phyloP scores from a whole-genome alignment of 2,888 invertebrate genomes.

The Pimpla rufipes region DNA sequence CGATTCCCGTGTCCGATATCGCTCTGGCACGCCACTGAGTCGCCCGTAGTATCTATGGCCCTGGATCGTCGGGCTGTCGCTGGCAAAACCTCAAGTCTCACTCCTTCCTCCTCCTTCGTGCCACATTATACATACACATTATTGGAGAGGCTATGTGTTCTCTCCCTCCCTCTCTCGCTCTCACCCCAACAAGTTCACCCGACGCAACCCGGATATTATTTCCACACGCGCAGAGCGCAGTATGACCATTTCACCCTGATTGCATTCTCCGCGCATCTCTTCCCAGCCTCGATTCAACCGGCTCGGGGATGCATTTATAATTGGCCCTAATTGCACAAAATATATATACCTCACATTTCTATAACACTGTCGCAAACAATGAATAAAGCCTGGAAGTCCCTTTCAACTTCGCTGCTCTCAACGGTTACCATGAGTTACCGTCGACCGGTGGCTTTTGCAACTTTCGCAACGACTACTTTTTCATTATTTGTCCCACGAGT shows the following conservation, averaged over 20 bases:
- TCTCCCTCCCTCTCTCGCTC: not conserved
- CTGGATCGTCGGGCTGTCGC: conserved; percentile 42
- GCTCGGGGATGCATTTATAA: conserved; percentile 20
- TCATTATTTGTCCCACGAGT: too few relatives aligned
- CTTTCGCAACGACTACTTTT: too few relatives aligned
- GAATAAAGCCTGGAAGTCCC: not conserved
- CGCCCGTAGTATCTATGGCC: conserved; percentile 45
- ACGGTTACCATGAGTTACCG: too few relatives aligned
- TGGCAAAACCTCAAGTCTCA: conserved; percentile 58
- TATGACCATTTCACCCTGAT: conserved; percentile 1
- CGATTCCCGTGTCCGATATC: conserved; percentile 57
- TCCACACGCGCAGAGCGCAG: conserved; percentile 4
- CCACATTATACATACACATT: conserved; percentile 14
- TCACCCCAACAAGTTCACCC: not conserved
- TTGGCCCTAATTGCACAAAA: conserved; percentile 19
- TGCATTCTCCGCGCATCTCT: conserved; percentile 1
- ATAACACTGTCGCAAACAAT: conserved; percentile 1
- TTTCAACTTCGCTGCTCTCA: not conserved
- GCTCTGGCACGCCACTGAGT: conserved; percentile 63
- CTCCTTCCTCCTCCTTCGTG: not conserved
- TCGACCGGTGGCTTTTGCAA: too few relatives aligned
- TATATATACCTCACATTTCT: not conserved
- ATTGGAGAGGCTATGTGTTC: not conserved
- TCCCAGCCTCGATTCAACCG: not conserved
- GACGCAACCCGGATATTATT: conserved; percentile 20